phyloP scores from a whole-genome alignment of 1,140 invertebrate species.

The Eumaeus atala region DNA sequence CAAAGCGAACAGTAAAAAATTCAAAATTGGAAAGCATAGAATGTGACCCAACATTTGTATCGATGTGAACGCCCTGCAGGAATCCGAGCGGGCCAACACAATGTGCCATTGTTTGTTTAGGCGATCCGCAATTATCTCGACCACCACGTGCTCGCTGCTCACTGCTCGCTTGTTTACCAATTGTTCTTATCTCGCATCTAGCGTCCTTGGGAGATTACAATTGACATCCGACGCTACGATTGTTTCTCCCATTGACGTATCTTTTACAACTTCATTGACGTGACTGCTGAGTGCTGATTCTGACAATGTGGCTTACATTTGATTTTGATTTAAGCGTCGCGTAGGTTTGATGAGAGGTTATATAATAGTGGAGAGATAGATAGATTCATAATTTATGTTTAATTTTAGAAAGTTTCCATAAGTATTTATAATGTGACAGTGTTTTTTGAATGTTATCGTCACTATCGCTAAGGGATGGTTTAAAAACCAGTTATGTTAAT shows the following conservation, averaged over 20 bases:
- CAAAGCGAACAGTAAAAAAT: too few species aligned
- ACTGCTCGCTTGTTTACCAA: conserved; percentile 56
- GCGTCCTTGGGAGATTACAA: conserved; percentile 49
- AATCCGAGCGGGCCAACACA: conserved; percentile 34
- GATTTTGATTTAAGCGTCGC: too few species aligned
- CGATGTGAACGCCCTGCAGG: conserved; percentile 38
- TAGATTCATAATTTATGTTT: too few species aligned
- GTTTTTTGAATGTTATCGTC: too few species aligned
- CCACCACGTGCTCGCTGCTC: conserved; percentile 46
- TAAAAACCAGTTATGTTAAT: too few species aligned
- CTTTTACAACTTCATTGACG: conserved; percentile 6
- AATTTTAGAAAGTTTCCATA: too few species aligned
- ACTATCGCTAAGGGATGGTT: too few species aligned
- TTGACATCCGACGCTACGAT: conserved; percentile 33
- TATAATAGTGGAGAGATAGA: too few species aligned
- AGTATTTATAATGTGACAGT: too few species aligned
- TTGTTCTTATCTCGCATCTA: conserved; percentile 50
- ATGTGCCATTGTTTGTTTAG: conserved; percentile 54
- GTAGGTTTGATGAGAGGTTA: too few species aligned
- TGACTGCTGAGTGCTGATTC: neutral
- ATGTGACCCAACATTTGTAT: neutral
- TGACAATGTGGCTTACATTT: too few species aligned
- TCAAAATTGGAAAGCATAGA: too few species aligned
- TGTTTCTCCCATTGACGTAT: conserved; percentile 24
- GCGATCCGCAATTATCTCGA: conserved; percentile 46